Conservation (phyloP, 1,140 invertebrate genomes). For the Drosophila miranda region DNA sequence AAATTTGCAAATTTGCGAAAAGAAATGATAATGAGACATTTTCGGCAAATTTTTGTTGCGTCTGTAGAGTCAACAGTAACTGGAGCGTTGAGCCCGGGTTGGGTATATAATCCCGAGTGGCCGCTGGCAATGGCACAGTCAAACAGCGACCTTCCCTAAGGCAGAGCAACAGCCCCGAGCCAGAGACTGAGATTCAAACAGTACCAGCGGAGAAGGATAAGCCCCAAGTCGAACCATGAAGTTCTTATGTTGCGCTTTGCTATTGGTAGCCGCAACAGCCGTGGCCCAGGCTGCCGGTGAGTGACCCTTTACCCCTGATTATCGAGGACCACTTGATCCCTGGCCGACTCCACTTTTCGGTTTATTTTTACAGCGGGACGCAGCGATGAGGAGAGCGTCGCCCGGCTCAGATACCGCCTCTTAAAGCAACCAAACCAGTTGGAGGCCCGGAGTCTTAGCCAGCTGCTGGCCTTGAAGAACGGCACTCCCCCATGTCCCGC, state of each 20-base stretch:
- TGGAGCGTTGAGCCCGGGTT: background rate
- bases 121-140: constrained; percentile 63
- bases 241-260: constrained; percentile 35
- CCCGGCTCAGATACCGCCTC: constrained; percentile 14
- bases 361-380: constrained; percentile 20
- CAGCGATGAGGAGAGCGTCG: constrained; percentile 3
- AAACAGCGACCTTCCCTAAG: constrained; percentile 54
- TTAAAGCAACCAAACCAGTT: constrained; percentile 18
- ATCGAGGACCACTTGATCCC: background rate
- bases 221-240: constrained; percentile 41
- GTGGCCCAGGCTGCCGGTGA: constrained; percentile 55
- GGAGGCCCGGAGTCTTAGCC: constrained; percentile 40
- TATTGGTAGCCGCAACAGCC: constrained; percentile 49
- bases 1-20: constrained; percentile 64
- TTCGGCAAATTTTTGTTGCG: constrained; percentile 21
- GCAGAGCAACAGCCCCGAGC: constrained; percentile 16
- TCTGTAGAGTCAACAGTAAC: too few relatives aligned
- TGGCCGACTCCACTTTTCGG: background rate
- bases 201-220: too few relatives aligned
- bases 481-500: constrained; percentile 1
- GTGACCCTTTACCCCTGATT: constrained; percentile 7
- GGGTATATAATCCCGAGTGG: constrained; percentile 64
- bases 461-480: constrained; percentile 33
- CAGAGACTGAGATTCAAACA: background rate
- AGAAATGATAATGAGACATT: constrained; percentile 70